Evolutionary conservation across 1,140 invertebrate species (phyloP), one percentile per base, ranked within the genome.

Genomic region (Elymnias hypermnestra): DNA sequence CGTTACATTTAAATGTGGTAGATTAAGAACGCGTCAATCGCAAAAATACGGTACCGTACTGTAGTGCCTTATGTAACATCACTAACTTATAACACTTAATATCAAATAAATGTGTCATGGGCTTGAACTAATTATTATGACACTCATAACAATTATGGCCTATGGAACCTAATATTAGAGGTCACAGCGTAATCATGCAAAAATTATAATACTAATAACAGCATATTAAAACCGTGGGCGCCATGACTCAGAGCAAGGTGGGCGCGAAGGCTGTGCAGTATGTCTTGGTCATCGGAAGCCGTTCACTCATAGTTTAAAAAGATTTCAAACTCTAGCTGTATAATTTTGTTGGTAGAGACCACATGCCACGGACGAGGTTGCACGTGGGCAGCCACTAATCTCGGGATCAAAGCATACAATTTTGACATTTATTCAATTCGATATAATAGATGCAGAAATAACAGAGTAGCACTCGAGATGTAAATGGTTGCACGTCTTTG

Each of bases 251-350:
- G 43, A 10, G 19, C 38, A 17, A 33, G 21, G 72, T 76, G 65
- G 72, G 72, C 46, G 65, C 51, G 59, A 57, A 72, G 72, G 72
- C 59, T 58, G 56, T 40, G 29, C 21, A 18, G 18, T 15, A 18
- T 25, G 51, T 56, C 65, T 70, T 73, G 71, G 66, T 64, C 71
- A 77, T 63, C 73, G 56, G 58, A 51, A 61, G 60, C 66, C 65
- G 54, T 67, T 72, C 72, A 61, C 58, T 63, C 26, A 29, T 55
- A 50, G 55, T 42, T 57, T 57, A 39, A 46, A 53, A 50, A 52
- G 44, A 44, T 36, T 43, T 55, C 49, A 42, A 42, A 18, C 39
- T 41, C 36, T 15, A 15, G 39, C 22, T 9, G 22, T 46, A 44
- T 51, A 33, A 44, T 39, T 50, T 46, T 46, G 53, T 37, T 14